Evolutionary conservation across 1,140 invertebrate species (phyloP).

Genomic region (Zaprionus gabonicus): DNA sequence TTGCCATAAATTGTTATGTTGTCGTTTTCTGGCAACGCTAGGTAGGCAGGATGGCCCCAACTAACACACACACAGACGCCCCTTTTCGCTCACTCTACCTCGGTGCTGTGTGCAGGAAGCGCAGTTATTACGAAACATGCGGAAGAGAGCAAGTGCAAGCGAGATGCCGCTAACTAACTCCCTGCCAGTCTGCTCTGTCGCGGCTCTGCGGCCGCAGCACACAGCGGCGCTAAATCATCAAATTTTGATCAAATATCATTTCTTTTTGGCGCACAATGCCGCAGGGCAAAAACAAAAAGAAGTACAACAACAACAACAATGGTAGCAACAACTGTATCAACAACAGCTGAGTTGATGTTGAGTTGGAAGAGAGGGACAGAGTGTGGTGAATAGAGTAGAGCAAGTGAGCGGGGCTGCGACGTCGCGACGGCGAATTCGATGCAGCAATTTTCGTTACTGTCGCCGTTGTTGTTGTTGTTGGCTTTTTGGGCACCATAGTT

Average conservation of each 20-base stretch:
- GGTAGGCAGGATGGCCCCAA: background rate
- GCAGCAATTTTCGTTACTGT: conserved; percentile 26
- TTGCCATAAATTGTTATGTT: conserved; percentile 30
- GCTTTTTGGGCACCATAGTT: conserved; percentile 24
- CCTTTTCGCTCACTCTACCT: background rate
- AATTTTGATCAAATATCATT: conserved; percentile 48
- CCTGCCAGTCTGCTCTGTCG: background rate
- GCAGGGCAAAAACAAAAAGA: conserved; percentile 25
- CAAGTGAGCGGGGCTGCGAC: conserved; percentile 1
- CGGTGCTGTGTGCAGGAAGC: conserved; percentile 33
- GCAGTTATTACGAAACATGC: conserved; percentile 43
- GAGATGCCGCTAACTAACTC: background rate
- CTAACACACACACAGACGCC: background rate
- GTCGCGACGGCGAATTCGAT: conserved; percentile 36
- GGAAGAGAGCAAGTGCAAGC: conserved; percentile 20
- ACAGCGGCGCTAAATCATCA: conserved; percentile 23
- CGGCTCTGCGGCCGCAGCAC: background rate
- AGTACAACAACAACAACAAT: conserved; percentile 20
- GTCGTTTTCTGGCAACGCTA: background rate
- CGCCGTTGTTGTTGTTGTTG: background rate
- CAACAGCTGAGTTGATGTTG: conserved; percentile 15
- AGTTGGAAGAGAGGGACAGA: too few relatives aligned
- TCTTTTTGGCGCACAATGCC: conserved; percentile 24
- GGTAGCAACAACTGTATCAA: conserved; percentile 48
- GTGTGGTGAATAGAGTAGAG: conserved; percentile 3